Percentiles rank a stretch among this genome's conserved stretches.
Conservation (phyloP, 2,797 vertebrate species). For the Phalloptychus januarius region DNA sequence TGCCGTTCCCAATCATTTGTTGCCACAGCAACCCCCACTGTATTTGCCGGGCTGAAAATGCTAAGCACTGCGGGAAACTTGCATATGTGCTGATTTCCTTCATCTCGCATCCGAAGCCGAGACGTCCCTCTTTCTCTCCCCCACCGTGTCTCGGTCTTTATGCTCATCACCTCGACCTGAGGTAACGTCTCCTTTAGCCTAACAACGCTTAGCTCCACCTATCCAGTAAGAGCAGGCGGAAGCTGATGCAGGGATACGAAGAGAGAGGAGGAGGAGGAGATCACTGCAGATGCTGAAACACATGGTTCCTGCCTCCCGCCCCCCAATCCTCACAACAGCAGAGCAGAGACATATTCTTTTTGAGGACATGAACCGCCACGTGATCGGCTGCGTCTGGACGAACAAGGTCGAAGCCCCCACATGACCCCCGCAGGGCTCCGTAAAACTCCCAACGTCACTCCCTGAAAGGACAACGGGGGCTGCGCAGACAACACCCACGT, state of each 20-base stretch:
- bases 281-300: constrained; percentile 40
- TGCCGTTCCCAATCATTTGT: constrained; percentile 58
- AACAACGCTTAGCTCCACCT: constrained; percentile 7
- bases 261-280: neutral
- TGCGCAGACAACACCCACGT: constrained; percentile 24
- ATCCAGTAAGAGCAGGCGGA: neutral
- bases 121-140: neutral
- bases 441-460: constrained; percentile 28
- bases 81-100: constrained; percentile 46
- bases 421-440: constrained; percentile 31
- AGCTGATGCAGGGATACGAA: neutral
- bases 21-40: constrained; percentile 58
- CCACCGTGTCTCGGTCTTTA: constrained; percentile 1
- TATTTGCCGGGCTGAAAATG: constrained; percentile 65
- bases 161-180: constrained; percentile 11
- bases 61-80: constrained; percentile 49
- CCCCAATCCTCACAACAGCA: constrained; percentile 23
- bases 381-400: constrained; percentile 33
- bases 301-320: constrained; percentile 35
- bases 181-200: neutral
- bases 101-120: constrained; percentile 2
- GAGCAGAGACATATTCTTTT: constrained; percentile 36
- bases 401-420: constrained; percentile 41
- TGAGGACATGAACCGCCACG: constrained; percentile 13
- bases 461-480: constrained; percentile 13